Percentiles rank a stretch among this genome's conserved stretches.
These are phyloP conservation scores for Chymomyza amoena DNA, from an alignment of 2,888 invertebrate species.

Conservation along the genomic window DNA sequence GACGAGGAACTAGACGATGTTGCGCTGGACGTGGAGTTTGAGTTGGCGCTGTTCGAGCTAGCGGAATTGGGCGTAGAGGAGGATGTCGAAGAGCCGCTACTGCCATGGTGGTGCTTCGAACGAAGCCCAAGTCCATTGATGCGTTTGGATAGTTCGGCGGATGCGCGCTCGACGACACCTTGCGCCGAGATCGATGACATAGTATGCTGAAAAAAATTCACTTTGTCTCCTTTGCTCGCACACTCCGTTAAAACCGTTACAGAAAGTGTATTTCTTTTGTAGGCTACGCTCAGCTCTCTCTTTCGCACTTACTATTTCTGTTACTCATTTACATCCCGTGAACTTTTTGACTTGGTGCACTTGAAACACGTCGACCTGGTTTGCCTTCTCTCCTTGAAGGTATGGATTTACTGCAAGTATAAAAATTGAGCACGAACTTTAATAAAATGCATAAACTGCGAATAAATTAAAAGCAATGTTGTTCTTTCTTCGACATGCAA, in stretches of 20 bases:
- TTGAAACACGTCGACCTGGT: neutral
- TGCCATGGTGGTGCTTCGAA: constrained; percentile 80
- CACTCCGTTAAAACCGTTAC: neutral
- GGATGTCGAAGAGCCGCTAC: constrained; percentile 21
- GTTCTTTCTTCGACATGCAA: neutral
- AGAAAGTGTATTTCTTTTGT: neutral
- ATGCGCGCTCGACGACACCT: constrained; percentile 94
- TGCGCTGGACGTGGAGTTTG: constrained; percentile 43
- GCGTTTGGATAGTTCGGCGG: constrained; percentile 92
- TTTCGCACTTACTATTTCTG: neutral
- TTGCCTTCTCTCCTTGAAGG: neutral
- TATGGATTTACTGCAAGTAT: constrained; percentile 31
- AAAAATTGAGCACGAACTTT: constrained; percentile 19
- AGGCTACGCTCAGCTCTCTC: constrained; percentile 1
- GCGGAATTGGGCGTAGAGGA: constrained; percentile 25
- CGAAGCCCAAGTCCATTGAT: constrained; percentile 90
- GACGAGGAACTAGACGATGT: constrained; percentile 71
- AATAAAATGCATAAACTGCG: neutral
- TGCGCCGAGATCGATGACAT: constrained; percentile 93
- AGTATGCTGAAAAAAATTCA: constrained; percentile 76
- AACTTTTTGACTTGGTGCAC: neutral
- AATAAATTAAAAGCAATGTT: neutral
- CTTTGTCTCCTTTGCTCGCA: constrained; percentile 56
- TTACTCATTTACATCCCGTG: constrained; percentile 27
- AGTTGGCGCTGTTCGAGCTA: constrained; percentile 1